phyloP scores from a whole-genome alignment of 92 coral and sea anemone genomes.

The Heteractis magnifica region DNA sequence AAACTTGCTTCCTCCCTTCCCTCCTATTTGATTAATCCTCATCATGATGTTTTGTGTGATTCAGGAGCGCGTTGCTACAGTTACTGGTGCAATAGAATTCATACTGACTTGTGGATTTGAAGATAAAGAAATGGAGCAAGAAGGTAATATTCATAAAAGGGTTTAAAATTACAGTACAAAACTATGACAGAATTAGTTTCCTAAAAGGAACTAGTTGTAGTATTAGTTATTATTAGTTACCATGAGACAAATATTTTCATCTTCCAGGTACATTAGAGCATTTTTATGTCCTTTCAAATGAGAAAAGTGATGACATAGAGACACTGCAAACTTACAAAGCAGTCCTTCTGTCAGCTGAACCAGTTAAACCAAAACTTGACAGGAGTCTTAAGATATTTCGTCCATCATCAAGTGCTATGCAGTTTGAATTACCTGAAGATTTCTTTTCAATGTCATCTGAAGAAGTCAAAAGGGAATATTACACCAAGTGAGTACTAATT shows the following conservation, averaged over 20 bases:
- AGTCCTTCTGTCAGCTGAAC: constrained; percentile 56
- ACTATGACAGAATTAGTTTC: too few relatives aligned
- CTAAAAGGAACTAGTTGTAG: background rate
- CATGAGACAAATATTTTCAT: background rate
- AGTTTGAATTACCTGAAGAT: constrained; percentile 85
- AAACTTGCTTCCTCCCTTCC: background rate
- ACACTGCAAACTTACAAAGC: constrained; percentile 59
- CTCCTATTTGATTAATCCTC: background rate
- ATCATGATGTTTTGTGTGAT: background rate
- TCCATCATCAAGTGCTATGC: constrained; percentile 65
- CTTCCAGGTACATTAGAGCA: constrained; percentile 60
- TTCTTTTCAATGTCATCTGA: constrained; percentile 76
- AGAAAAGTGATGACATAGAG: constrained; percentile 44
- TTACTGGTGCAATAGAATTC: constrained; percentile 80
- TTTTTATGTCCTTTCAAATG: constrained; percentile 65
- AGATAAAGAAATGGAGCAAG: constrained; percentile 58
- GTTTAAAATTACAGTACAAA: background rate
- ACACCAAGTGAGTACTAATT: constrained; percentile 38
- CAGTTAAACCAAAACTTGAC: constrained; percentile 75
- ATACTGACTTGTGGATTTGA: constrained; percentile 90
- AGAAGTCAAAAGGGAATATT: constrained; percentile 75
- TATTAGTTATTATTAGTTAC: background rate
- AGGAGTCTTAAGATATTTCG: constrained; percentile 72
- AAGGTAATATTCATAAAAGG: constrained; percentile 29
- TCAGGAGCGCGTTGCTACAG: constrained; percentile 73